Evolutionary conservation across 2,797 vertebrate genomes (phyloP).

Genomic region (Smutsia gigantea): DNA sequence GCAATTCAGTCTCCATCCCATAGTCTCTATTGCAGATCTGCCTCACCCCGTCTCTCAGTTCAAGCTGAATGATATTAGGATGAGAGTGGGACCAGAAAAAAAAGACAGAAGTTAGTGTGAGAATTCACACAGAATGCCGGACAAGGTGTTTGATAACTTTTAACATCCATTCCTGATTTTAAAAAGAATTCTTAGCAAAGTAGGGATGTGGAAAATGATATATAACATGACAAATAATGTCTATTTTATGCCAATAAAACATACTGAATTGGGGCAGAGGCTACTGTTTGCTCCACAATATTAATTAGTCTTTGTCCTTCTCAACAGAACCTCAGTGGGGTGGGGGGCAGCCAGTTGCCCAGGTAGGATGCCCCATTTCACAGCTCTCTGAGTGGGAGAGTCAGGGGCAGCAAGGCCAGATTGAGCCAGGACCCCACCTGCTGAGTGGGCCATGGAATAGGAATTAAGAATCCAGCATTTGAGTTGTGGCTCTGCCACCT

Average conservation of each 20-base stretch:
- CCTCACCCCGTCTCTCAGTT: not conserved
- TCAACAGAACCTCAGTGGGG: not conserved
- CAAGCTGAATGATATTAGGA: not conserved
- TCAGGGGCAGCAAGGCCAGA: not conserved
- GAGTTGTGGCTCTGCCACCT: not conserved
- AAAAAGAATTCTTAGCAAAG: not conserved
- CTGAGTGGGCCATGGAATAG: not conserved
- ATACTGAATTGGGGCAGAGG: not conserved
- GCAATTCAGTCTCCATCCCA: too few relatives aligned
- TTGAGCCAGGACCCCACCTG: not conserved
- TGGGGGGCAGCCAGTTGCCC: too few relatives aligned
- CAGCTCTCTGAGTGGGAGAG: not conserved
- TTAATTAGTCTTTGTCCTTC: not conserved
- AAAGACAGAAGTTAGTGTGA: not conserved
- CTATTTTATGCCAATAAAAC: not conserved
- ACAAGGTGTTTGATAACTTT: not conserved
- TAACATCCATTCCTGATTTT: not conserved
- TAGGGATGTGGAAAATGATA: not conserved
- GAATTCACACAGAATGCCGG: not conserved
- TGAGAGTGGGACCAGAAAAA: not conserved
- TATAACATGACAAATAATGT: not conserved
- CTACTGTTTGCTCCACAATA: not conserved
- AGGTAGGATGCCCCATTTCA: not conserved
- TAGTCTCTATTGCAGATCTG: not conserved
- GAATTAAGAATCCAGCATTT: not conserved